phyloP scores from a whole-genome alignment of 1,140 invertebrate species.

The Microvelia longipes region DNA sequence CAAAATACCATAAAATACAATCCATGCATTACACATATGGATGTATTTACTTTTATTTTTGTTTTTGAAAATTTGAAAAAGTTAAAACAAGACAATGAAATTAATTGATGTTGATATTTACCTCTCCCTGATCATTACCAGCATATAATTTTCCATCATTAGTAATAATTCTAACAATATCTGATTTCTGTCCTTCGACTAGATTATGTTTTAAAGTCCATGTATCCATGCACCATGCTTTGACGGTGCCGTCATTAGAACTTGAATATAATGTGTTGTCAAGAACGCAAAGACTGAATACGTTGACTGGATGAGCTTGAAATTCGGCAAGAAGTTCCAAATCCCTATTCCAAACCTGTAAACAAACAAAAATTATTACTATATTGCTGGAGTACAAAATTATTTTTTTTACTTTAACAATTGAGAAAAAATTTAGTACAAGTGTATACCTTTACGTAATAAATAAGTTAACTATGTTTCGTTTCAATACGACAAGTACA shows the following conservation, averaged over 20 bases:
- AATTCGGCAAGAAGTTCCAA: slow-evolving; percentile 30
- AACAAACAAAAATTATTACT: slow-evolving; percentile 5
- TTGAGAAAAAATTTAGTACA: no score
- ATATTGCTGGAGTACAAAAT: no score
- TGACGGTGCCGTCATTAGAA: slow-evolving; percentile 34
- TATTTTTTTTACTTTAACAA: no score
- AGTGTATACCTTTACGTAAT: no score
- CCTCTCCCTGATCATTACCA: slow-evolving; percentile 33
- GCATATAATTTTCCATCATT: slow-evolving; percentile 28
- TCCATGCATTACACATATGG: no score
- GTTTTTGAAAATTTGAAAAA: no score
- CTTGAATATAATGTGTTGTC: slow-evolving; percentile 31
- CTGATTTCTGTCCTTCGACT: slow-evolving; percentile 21
- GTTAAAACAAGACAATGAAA: no score
- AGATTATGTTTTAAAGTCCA: slow-evolving; percentile 24
- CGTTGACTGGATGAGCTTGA: slow-evolving; percentile 31
- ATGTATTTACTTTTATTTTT: no score
- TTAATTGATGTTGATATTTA: no score
- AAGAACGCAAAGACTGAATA: slow-evolving; percentile 28
- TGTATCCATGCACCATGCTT: slow-evolving; percentile 29
- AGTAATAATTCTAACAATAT: slow-evolving; percentile 28
- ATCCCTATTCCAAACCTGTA: slow-evolving; percentile 31
- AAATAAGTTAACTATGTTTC: no score
- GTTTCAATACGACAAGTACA: no score
- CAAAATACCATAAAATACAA: no score